Evolutionary conservation across 1,140 invertebrate genomes (phyloP).

Genomic region (Mizuhopecten yessoensis): DNA sequence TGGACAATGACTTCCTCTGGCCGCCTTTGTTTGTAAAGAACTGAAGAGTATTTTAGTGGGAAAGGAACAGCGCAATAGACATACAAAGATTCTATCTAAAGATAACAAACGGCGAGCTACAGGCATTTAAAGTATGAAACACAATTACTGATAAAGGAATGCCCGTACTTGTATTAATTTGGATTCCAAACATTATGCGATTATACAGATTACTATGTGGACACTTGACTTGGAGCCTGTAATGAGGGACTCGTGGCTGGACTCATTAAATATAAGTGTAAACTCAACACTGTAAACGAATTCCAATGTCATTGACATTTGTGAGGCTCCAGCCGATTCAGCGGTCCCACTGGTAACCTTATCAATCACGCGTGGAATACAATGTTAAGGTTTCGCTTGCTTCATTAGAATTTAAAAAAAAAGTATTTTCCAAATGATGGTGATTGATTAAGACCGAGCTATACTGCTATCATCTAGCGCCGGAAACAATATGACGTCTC

Average conservation of each 20-base stretch:
- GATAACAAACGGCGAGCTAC: not conserved
- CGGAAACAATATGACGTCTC: too few relatives aligned
- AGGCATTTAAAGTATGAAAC: slow-evolving; percentile 31
- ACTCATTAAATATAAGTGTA: not conserved
- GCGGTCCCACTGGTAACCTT: too few relatives aligned
- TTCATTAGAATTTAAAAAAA: too few relatives aligned
- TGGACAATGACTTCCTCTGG: slow-evolving; percentile 24
- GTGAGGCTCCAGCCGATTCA: too few relatives aligned
- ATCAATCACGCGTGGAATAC: too few relatives aligned
- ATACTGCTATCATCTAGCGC: too few relatives aligned
- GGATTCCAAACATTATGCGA: not conserved
- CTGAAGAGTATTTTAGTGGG: slow-evolving; percentile 7
- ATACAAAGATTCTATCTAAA: not conserved
- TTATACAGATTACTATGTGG: slow-evolving; percentile 2
- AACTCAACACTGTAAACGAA: not conserved
- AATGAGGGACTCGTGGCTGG: slow-evolving; percentile 6
- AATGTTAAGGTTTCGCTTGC: too few relatives aligned
- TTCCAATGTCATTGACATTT: not conserved
- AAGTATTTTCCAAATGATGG: too few relatives aligned
- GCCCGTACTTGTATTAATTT: not conserved
- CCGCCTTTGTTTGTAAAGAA: not conserved
- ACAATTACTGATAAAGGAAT: not conserved
- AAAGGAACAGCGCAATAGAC: slow-evolving; percentile 32
- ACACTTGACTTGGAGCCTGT: not conserved
- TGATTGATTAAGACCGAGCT: too few relatives aligned